Base-by-base conservation (phyloP, 2,888 invertebrate species). In the Cerastis leucographa region DNA sequence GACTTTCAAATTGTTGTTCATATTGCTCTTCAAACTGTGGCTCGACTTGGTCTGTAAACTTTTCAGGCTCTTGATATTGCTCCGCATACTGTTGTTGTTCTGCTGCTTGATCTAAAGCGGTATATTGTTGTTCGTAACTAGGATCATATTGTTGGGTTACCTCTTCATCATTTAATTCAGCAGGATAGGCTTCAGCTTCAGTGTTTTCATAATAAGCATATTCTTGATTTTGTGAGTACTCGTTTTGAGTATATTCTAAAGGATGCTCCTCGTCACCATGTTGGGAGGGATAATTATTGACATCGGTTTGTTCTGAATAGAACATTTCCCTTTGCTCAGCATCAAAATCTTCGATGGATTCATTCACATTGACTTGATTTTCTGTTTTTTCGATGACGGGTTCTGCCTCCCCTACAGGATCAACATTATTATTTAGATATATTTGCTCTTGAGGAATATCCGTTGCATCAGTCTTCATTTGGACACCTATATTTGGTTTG, bases 91-190 rank as follows among this genome's bases (percentile, higher is more conserved):
- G 81, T 46, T 84, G 80, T 69, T 85, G 84, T 29, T 85, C 89
- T 80, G 46, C 87, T 68, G 67, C 79, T 67, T 90, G 79, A 35
- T 65, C 80, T 80, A 80, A 84, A 22, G 49, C 75, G 9, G 81
- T 76, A 84, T 95, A 95, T 85, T 96, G 95, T 78, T 95, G 91
- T 80, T 92, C 92, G 74, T 95, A 95, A 83, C 85, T 91, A 77
- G 91, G 94, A 83, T 96, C 95, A 78, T 95, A 95, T 11, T 85
- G 90, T 78, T 92, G 90, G n/a, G 89, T 88, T 22, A 92, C 84
- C 83, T 93, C 93, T 66, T 94, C 91, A 80, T 94, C 94, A 83
- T 92, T 92, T 69, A 92, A 84, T 83, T 93, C 93, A 9, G 54
- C 78, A 25, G 90, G 86, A 83, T 92, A 91, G 42, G 84, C 82